phyloP scores from a whole-genome alignment of 2,797 vertebrate species.

The Aratinga solstitialis region DNA sequence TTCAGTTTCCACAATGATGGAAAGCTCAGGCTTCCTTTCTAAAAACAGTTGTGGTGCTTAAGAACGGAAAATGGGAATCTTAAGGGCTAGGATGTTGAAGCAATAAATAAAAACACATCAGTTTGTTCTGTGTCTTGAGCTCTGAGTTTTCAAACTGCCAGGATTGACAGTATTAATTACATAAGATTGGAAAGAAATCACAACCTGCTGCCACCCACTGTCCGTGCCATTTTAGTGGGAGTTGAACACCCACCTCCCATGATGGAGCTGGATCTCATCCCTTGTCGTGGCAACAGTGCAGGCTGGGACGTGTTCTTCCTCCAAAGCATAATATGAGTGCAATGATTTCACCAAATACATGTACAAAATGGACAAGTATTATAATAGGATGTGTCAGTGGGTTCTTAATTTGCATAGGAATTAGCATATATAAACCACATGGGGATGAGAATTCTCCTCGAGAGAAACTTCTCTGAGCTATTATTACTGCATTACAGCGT shows the following conservation, averaged over 20 bases:
- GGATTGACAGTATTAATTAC: not conserved
- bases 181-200: not conserved
- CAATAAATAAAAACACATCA: not conserved
- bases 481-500: not conserved
- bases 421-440: slow-evolving; percentile 17
- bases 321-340: not conserved
- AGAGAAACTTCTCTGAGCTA: slow-evolving; percentile 18
- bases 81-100: not conserved
- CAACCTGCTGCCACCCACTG: slow-evolving; percentile 45
- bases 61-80: not conserved
- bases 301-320: not conserved
- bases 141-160: not conserved
- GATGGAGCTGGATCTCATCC: not conserved
- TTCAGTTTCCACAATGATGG: not conserved
- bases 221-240: not conserved
- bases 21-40: not conserved
- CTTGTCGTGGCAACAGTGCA: not conserved
- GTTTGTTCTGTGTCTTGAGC: not conserved
- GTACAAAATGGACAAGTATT: slow-evolving; percentile 17
- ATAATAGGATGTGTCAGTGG: slow-evolving; percentile 24
- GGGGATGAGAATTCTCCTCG: not conserved
- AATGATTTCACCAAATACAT: slow-evolving; percentile 15
- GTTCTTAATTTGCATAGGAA: slow-evolving; percentile 39
- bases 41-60: slow-evolving; percentile 1
- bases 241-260: not conserved